Evolutionary conservation across 1,140 invertebrate genomes (phyloP).

Genomic region (Drosophila rhopaloa): DNA sequence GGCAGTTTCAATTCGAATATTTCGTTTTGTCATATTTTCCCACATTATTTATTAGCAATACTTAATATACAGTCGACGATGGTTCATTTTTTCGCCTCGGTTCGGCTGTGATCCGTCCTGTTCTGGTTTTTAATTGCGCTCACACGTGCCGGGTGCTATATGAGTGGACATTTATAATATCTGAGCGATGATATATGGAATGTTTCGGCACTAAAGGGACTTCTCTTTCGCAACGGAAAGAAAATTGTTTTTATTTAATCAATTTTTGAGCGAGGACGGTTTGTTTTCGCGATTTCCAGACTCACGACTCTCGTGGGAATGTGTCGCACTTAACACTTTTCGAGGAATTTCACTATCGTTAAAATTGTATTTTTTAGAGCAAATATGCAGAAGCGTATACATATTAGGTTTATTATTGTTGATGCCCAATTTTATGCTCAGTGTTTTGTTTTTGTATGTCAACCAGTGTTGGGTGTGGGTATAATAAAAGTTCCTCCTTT

Average conservation of each 20-base stretch:
- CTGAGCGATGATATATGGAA: constrained; percentile 65
- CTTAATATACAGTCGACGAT: constrained; percentile 68
- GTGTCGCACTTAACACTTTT: not conserved
- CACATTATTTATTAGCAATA: constrained; percentile 79
- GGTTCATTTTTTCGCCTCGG: constrained; percentile 4
- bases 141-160: constrained; percentile 63
- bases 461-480: too few relatives aligned
- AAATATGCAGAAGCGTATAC: not conserved
- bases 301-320: constrained; percentile 13
- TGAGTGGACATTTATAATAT: constrained; percentile 43
- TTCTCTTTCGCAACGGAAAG: constrained; percentile 28
- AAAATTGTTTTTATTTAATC: not conserved
- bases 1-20: constrained; percentile 34
- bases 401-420: too few relatives aligned
- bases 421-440: too few relatives aligned
- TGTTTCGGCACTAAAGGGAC: constrained; percentile 73
- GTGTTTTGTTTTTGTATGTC: too few relatives aligned
- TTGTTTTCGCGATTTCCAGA: constrained; percentile 4
- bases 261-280: not conserved
- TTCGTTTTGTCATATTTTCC: constrained; percentile 59
- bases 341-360: constrained; percentile 8
- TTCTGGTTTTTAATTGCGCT: constrained; percentile 69
- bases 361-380: not conserved
- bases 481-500: too few relatives aligned
- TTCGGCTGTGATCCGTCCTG: constrained; percentile 4